Conservation (phyloP, 2,888 invertebrate genomes). For the Agelastica alni region DNA sequence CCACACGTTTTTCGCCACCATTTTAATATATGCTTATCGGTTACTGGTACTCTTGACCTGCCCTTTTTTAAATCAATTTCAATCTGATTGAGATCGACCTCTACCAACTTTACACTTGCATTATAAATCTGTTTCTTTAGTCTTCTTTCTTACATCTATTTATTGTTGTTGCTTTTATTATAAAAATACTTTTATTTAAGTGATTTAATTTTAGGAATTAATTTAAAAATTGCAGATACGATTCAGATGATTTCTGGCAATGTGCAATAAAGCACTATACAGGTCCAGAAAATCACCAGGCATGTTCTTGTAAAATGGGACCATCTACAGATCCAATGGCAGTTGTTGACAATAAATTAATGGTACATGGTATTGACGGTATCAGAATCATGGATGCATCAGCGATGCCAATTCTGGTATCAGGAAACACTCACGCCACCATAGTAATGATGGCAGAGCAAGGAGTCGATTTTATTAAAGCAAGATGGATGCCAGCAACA, state of each 20-base stretch:
- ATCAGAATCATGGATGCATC: conserved; percentile 59
- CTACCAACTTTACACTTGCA: too few relatives aligned
- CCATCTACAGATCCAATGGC: conserved; percentile 70
- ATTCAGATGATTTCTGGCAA: conserved; percentile 74
- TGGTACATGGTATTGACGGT: conserved; percentile 66
- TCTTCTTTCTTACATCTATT: too few relatives aligned
- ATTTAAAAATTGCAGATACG: conserved; percentile 53
- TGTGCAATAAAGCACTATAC: conserved; percentile 73
- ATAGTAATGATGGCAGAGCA: conserved; percentile 55
- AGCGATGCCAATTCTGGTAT: conserved; percentile 52
- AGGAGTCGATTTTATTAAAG: conserved; percentile 52
- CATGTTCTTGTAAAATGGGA: conserved; percentile 84
- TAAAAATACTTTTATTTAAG: too few relatives aligned
- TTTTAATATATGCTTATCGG: too few relatives aligned
- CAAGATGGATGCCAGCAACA: conserved; percentile 47
- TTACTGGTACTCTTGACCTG: too few relatives aligned
- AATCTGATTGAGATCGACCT: too few relatives aligned
- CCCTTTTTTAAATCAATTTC: too few relatives aligned
- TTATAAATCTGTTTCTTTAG: too few relatives aligned
- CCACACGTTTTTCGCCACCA: too few relatives aligned
- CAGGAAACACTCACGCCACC: conserved; percentile 55
- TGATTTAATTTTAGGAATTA: too few relatives aligned
- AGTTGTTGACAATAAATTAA: conserved; percentile 72
- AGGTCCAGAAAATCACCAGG: conserved; percentile 82
- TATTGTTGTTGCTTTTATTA: too few relatives aligned